These are phyloP conservation scores for Griposia aprilina DNA, from an alignment of 2,888 invertebrate species.

Conservation along the genomic window DNA sequence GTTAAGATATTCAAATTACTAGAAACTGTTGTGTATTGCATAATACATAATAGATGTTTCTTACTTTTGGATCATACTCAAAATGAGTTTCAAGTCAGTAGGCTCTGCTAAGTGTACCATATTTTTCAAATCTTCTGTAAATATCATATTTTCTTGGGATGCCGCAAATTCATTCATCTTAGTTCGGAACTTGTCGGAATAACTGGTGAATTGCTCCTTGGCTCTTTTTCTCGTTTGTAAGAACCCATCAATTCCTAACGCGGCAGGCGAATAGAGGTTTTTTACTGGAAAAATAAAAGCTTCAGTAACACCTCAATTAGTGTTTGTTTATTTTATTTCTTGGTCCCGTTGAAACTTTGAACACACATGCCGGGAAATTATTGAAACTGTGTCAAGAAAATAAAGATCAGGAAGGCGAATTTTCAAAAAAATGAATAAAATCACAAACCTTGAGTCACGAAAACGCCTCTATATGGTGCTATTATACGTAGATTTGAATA, in stretches of 20 bases:
- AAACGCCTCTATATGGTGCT: constrained; percentile 70
- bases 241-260: constrained; percentile 92
- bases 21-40: background rate
- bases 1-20: background rate
- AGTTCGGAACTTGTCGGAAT: constrained; percentile 92
- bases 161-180: constrained; percentile 93
- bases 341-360: background rate
- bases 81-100: constrained; percentile 91
- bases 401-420: background rate
- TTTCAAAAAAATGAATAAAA: constrained; percentile 2
- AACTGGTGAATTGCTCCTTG: constrained; percentile 91
- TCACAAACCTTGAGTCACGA: constrained; percentile 72
- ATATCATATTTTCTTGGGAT: constrained; percentile 92
- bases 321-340: background rate
- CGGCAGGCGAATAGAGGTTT: constrained; percentile 89
- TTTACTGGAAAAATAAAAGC: constrained; percentile 73
- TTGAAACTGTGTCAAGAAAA: background rate
- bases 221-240: constrained; percentile 87
- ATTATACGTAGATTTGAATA: constrained; percentile 70
- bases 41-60: constrained; percentile 43
- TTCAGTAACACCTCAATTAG: background rate
- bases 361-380: background rate
- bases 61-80: constrained; percentile 93
- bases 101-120: constrained; percentile 93
- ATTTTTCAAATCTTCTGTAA: constrained; percentile 96